Evolutionary conservation across 2,888 invertebrate genomes (phyloP).

Genomic region (Xestia c-nigrum): DNA sequence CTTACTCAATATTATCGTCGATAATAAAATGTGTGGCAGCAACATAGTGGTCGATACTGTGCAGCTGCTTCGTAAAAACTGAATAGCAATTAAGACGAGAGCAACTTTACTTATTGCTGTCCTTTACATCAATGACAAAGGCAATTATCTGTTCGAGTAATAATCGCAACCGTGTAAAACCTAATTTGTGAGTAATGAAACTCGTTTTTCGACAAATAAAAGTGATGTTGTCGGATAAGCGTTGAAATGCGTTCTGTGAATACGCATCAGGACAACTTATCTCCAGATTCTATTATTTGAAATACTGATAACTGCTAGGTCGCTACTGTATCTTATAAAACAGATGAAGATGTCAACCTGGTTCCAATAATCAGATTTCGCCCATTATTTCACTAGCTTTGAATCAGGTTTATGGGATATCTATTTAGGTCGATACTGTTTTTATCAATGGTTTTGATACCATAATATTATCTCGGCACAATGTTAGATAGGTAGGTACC

Average conservation of each 20-base stretch:
- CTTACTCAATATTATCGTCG: conserved; percentile 61
- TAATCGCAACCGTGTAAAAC: conserved; percentile 35
- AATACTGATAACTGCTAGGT: conserved; percentile 17
- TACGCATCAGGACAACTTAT: conserved; percentile 27
- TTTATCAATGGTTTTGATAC: conserved; percentile 23
- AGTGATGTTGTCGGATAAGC: conserved; percentile 3
- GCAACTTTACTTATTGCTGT: conserved; percentile 35
- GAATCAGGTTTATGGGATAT: conserved; percentile 19
- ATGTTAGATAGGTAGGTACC: too few relatives aligned
- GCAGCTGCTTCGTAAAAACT: conserved; percentile 58
- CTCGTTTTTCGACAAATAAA: conserved; percentile 38
- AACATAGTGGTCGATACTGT: conserved; percentile 60
- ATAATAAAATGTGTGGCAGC: conserved; percentile 51
- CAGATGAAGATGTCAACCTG: conserved; percentile 25
- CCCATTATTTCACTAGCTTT: background rate
- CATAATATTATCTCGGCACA: conserved; percentile 21
- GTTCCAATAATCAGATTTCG: conserved; percentile 20
- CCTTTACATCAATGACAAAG: conserved; percentile 58
- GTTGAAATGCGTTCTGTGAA: conserved; percentile 18
- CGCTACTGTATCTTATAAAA: conserved; percentile 23
- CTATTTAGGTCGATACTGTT: conserved; percentile 21
- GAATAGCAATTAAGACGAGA: conserved; percentile 42
- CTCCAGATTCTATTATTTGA: conserved; percentile 18
- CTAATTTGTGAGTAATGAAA: conserved; percentile 33
- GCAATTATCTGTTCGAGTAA: conserved; percentile 53